These are phyloP conservation scores for Gavialis gangeticus DNA, from an alignment of 2,113 vertebrate genomes.

Conservation along the genomic window DNA sequence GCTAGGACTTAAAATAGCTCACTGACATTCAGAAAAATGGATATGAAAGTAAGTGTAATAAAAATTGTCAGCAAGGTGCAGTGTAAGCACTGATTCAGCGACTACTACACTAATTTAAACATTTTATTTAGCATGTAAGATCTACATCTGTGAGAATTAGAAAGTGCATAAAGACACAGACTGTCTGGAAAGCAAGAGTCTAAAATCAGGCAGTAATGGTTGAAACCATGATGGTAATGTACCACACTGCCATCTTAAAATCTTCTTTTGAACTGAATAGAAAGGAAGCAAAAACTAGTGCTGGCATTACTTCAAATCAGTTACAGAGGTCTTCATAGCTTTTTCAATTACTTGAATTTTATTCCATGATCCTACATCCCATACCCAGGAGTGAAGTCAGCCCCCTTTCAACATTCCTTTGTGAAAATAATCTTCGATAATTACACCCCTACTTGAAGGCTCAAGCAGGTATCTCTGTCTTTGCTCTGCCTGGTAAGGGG, in stretches of 20 bases:
- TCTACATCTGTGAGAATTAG: slow-evolving; percentile 32
- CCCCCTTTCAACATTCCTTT: slow-evolving; percentile 7
- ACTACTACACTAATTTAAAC: slow-evolving; percentile 42
- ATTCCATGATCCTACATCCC: neutral
- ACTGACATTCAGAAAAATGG: slow-evolving; percentile 65
- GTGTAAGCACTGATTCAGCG: slow-evolving; percentile 58
- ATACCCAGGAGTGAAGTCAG: neutral
- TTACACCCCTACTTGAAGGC: neutral
- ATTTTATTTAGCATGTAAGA: slow-evolving; percentile 59
- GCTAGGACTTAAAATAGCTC: slow-evolving; percentile 60
- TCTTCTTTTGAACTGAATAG: neutral
- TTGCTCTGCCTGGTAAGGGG: neutral
- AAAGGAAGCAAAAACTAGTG: neutral
- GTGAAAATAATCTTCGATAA: neutral
- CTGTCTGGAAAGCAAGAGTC: neutral
- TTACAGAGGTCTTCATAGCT: neutral
- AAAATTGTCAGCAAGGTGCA: slow-evolving; percentile 55
- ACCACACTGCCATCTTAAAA: neutral
- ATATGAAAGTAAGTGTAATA: slow-evolving; percentile 58
- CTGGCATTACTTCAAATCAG: neutral
- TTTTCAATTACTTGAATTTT: slow-evolving; percentile 33
- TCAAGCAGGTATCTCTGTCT: neutral
- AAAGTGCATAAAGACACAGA: neutral
- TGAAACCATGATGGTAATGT: neutral
- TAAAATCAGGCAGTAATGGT: neutral